phyloP scores from a whole-genome alignment of 2,888 invertebrate genomes.

The Andrena haemorrhoa region DNA sequence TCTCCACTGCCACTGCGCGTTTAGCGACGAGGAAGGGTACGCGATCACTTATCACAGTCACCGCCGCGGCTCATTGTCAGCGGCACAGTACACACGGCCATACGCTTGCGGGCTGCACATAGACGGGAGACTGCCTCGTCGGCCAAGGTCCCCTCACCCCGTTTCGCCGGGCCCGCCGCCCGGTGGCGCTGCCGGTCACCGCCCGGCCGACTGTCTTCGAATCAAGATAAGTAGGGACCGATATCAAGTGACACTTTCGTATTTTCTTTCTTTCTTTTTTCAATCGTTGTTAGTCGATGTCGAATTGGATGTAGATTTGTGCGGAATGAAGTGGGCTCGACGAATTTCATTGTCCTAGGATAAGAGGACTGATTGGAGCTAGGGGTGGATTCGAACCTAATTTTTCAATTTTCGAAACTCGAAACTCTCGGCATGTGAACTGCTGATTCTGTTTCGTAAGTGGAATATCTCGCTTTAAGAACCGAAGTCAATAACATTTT shows the following conservation, averaged over 20 bases:
- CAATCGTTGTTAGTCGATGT: not conserved
- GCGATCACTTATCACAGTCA: conserved; percentile 82
- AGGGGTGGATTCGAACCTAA: too few relatives aligned
- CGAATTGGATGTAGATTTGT: not conserved
- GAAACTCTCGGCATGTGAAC: too few relatives aligned
- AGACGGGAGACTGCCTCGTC: conserved; percentile 47
- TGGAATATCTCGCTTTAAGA: too few relatives aligned
- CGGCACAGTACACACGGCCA: conserved; percentile 74
- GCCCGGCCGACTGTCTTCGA: not conserved
- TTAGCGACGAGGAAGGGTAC: conserved; percentile 71
- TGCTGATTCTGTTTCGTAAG: too few relatives aligned
- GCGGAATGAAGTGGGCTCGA: not conserved
- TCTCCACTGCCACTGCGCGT: conserved; percentile 81
- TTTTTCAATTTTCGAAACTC: too few relatives aligned
- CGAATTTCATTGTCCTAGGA: too few relatives aligned
- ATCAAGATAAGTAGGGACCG: conserved; percentile 5
- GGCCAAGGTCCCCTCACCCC: not conserved
- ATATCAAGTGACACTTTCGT: too few relatives aligned
- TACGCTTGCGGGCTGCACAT: conserved; percentile 39
- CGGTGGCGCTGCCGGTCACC: conserved; percentile 31
- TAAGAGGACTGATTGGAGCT: too few relatives aligned
- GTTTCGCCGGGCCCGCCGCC: conserved; percentile 16
- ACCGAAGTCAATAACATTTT: too few relatives aligned
- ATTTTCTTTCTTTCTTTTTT: not conserved
- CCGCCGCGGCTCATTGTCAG: conserved; percentile 83